Percentiles rank a stretch among this genome's conserved stretches.
Conservation (phyloP, 2,797 vertebrate species). For the Falco berigora region DNA sequence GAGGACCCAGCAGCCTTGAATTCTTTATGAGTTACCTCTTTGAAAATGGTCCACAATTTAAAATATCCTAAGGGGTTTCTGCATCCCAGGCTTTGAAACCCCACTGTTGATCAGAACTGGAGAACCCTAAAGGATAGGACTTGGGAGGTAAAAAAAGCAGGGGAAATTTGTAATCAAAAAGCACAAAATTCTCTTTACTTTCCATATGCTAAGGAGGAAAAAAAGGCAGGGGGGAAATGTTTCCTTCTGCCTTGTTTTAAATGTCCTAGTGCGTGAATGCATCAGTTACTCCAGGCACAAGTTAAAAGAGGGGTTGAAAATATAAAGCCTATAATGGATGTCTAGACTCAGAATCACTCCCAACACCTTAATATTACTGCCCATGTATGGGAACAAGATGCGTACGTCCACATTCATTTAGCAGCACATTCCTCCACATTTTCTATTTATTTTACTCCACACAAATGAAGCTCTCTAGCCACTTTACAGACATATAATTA, state of each 20-base stretch:
- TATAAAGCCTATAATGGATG: background rate
- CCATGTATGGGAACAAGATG: background rate
- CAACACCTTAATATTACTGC: background rate
- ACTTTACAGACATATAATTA: constrained; percentile 29
- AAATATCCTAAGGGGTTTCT: background rate
- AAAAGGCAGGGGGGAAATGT: background rate
- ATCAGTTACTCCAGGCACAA: background rate
- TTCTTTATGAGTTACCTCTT: background rate
- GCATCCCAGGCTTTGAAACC: background rate
- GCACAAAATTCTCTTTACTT: background rate
- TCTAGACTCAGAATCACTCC: constrained; percentile 39
- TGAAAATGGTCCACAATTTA: background rate
- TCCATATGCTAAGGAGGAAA: background rate
- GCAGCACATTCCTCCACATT: constrained; percentile 7
- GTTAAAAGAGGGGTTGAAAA: constrained; percentile 21
- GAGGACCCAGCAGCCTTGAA: background rate
- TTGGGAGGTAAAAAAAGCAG: background rate
- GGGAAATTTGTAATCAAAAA: background rate
- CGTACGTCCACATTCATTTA: background rate
- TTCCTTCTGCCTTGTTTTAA: background rate
- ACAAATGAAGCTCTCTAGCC: background rate
- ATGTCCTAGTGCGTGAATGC: background rate
- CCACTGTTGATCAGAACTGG: background rate
- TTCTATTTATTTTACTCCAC: constrained; percentile 21
- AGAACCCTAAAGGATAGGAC: background rate